These are phyloP conservation scores for Microcebus murinus DNA, from an alignment of 2,113 vertebrate species.

Conservation along the genomic window DNA sequence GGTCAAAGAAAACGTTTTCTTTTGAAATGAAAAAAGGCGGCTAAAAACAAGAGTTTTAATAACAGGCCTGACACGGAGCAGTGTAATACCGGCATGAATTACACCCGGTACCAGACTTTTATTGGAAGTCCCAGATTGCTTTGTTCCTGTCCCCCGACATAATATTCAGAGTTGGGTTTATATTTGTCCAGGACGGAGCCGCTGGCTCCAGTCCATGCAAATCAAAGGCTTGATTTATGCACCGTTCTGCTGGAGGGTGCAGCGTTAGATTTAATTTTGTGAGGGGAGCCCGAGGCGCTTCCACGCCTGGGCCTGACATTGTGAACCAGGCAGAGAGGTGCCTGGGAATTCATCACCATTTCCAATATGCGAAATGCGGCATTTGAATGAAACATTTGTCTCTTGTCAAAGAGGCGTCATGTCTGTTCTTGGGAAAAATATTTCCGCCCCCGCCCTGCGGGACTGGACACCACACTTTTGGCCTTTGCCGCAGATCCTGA, in stretches of 20 bases:
- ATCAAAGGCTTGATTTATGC: conserved; percentile 98
- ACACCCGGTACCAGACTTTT: conserved; percentile 88
- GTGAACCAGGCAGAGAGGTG: conserved; percentile 91
- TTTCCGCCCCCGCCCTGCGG: conserved; percentile 66
- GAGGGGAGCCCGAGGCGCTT: conserved; percentile 88
- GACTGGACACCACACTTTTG: conserved; percentile 51
- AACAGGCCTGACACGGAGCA: conserved; percentile 93
- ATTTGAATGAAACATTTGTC: conserved; percentile 99
- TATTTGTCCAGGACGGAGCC: conserved; percentile 90
- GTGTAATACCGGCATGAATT: conserved; percentile 90
- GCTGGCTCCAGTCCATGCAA: conserved; percentile 95
- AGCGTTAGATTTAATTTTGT: conserved; percentile 99
- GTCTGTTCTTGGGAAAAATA: conserved; percentile 87
- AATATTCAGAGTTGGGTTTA: conserved; percentile 92
- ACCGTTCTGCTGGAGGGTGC: conserved; percentile 91
- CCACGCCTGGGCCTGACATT: conserved; percentile 89
- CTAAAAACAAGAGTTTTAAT: conserved; percentile 92
- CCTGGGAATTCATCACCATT: conserved; percentile 96
- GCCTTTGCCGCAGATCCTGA: conserved; percentile 39
- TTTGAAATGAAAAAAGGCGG: conserved; percentile 91
- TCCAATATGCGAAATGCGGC: conserved; percentile 97
- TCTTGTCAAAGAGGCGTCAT: conserved; percentile 94
- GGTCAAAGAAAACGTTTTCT: conserved; percentile 89
- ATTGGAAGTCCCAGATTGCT: conserved; percentile 94
- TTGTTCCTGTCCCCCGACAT: conserved; percentile 93